Evolutionary conservation across 2,888 invertebrate genomes (phyloP).

Genomic region (Dorcus hopei): DNA sequence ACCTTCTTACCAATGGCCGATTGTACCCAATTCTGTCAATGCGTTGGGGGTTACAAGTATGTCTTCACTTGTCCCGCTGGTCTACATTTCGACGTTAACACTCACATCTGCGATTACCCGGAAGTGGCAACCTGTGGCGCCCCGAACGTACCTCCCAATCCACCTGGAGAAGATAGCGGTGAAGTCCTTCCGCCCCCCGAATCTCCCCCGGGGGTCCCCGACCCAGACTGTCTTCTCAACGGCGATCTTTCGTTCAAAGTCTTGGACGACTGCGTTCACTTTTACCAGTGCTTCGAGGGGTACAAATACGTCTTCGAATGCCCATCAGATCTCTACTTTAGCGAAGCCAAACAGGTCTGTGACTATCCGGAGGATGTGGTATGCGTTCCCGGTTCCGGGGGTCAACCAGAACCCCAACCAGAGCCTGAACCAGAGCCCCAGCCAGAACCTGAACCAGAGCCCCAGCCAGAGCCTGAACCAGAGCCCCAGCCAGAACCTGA

Average conservation of each 20-base stretch:
- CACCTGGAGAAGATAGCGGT: too few species aligned
- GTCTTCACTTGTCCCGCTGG: conserved; percentile 6
- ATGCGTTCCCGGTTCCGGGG: conserved; percentile 22
- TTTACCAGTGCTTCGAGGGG: conserved; percentile 9
- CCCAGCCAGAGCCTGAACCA: conserved; percentile 43
- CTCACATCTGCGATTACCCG: conserved; percentile 14
- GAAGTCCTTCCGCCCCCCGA: too few species aligned
- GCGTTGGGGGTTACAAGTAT: conserved; percentile 5
- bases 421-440: conserved; percentile 39
- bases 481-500: conserved; percentile 49
- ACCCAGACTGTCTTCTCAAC: too few species aligned
- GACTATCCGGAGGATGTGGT: conserved; percentile 26
- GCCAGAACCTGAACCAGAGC: conserved; percentile 43
- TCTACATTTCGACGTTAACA: conserved; percentile 10
- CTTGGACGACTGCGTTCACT: neutral
- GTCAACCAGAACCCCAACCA: conserved; percentile 41
- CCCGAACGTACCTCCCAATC: conserved; percentile 37
- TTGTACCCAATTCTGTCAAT: conserved; percentile 4
- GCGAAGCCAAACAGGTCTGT: neutral
- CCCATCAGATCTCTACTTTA: conserved; percentile 13
- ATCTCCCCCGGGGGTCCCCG: too few species aligned
- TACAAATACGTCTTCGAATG: neutral
- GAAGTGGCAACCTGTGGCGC: conserved; percentile 6
- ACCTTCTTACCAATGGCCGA: neutral
- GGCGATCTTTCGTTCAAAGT: too few species aligned